phyloP scores from a whole-genome alignment of 2,113 vertebrate species.

The Circaetus gallicus region DNA sequence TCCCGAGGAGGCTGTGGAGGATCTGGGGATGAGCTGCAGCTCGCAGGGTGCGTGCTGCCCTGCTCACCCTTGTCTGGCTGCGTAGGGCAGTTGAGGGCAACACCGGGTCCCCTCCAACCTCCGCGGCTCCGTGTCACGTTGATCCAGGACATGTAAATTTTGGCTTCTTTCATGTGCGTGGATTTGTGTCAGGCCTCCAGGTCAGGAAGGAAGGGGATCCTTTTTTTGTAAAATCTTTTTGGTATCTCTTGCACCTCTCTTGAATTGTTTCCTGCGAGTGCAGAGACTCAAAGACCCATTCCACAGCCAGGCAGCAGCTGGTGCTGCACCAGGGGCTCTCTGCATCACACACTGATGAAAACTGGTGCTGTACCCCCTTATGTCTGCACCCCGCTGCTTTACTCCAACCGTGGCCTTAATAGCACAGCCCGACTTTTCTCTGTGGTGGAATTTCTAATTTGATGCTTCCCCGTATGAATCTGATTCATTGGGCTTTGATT shows the following conservation, averaged over 20 bases:
- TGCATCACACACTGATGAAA: background rate
- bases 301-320: background rate
- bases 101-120: rapidly evolving
- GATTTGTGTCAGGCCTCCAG: background rate
- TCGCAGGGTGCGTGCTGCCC: rapidly evolving
- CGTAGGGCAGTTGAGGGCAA: rapidly evolving
- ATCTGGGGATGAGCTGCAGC: rapidly evolving
- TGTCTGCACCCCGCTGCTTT: background rate
- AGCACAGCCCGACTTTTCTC: background rate
- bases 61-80: background rate
- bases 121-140: background rate
- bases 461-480: rapidly evolving
- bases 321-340: background rate
- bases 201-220: background rate
- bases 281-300: background rate
- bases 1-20: background rate
- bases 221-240: background rate
- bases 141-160: background rate
- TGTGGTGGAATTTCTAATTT: background rate
- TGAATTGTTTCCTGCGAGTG: background rate
- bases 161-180: background rate
- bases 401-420: background rate
- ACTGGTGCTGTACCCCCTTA: background rate
- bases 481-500: background rate
- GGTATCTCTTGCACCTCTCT: background rate